A percentile compares a stretch with the other conserved stretches of the same genome.
These are phyloP conservation scores for Salvelinus namaycush DNA, from an alignment of 2,113 vertebrate species.

Conservation along the genomic window DNA sequence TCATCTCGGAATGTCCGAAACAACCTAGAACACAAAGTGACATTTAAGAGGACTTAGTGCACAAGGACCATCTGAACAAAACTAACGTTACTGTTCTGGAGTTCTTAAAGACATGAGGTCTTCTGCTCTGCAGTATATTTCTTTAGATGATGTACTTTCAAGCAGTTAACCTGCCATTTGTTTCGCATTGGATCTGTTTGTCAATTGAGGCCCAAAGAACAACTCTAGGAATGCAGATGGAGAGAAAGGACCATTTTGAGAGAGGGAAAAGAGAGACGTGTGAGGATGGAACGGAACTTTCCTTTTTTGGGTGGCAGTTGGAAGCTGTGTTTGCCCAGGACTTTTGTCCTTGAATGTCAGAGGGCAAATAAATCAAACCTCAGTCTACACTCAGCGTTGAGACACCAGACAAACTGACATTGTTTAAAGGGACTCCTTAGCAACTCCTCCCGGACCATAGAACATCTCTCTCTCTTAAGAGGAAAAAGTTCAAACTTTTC, in stretches of 20 bases:
- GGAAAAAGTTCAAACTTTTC: not conserved
- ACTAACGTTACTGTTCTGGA: not conserved
- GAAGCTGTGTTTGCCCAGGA: slow-evolving; percentile 32
- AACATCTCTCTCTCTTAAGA: not conserved
- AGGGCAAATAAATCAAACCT: slow-evolving; percentile 51
- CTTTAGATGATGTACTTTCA: not conserved
- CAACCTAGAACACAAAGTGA: slow-evolving; percentile 73
- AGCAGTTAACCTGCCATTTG: not conserved
- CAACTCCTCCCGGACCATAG: slow-evolving; percentile 37
- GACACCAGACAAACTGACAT: slow-evolving; percentile 39
- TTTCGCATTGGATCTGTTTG: too few species aligned
- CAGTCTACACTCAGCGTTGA: slow-evolving; percentile 16
- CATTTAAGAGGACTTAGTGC: slow-evolving; percentile 5
- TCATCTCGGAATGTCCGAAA: slow-evolving; percentile 89
- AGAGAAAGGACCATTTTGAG: not conserved
- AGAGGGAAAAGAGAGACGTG: not conserved
- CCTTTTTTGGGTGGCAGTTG: slow-evolving; percentile 19
- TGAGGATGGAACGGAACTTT: slow-evolving; percentile 31
- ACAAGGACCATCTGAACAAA: not conserved
- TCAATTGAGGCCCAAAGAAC: too few species aligned
- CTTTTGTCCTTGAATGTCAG: slow-evolving; percentile 60
- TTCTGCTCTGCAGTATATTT: not conserved
- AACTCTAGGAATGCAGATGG: not conserved
- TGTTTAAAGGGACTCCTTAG: slow-evolving; percentile 51
- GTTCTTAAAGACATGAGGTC: not conserved